phyloP scores from a whole-genome alignment of 1,140 invertebrate species.

The Drosophila persimilis region DNA sequence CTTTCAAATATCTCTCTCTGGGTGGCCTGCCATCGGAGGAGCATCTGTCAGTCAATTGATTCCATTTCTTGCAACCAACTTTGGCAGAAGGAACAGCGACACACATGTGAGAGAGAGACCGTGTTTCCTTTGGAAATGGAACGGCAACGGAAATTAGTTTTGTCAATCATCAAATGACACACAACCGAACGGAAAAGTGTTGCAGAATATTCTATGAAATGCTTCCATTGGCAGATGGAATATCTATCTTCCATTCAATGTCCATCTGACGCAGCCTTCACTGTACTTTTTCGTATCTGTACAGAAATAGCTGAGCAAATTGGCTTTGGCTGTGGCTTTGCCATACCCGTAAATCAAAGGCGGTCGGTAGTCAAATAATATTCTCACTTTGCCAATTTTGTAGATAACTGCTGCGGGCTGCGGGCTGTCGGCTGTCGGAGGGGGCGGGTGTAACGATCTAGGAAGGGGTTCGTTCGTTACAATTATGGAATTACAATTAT shows the following conservation, averaged over 20 bases:
- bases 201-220: background rate
- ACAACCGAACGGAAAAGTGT: background rate
- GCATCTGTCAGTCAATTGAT: slow-evolving; percentile 43
- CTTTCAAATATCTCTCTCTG: background rate
- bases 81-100: background rate
- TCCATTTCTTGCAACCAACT: slow-evolving; percentile 14
- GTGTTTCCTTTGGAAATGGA: slow-evolving; percentile 1
- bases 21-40: background rate
- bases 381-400: slow-evolving; percentile 28
- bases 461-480: background rate
- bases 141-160: slow-evolving; percentile 49
- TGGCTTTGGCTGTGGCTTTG: background rate
- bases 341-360: slow-evolving; percentile 37
- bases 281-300: background rate
- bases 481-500: slow-evolving; percentile 31
- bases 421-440: too few relatives aligned
- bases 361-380: slow-evolving; percentile 22
- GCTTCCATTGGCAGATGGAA: background rate
- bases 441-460: too few relatives aligned
- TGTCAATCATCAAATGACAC: slow-evolving; percentile 31
- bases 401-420: background rate
- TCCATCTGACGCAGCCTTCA: too few relatives aligned
- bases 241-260: too few relatives aligned
- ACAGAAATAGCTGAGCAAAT: background rate
- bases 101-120: too few relatives aligned